Evolutionary conservation across 2,888 invertebrate species (phyloP).

Genomic region (Drosophila yooni): DNA sequence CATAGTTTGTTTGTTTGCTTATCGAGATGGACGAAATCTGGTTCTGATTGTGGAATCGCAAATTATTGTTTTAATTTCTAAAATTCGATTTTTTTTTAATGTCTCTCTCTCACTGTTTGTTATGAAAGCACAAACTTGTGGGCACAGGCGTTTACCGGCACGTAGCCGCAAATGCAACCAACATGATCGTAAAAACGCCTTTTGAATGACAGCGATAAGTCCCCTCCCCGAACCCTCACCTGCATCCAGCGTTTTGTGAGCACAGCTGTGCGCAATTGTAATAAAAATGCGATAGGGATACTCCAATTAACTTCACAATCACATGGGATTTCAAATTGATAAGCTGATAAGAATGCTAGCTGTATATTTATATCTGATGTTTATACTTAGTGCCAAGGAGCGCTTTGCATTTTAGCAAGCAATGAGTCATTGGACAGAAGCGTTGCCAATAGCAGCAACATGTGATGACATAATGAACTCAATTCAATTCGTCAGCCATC

Average conservation of each 20-base stretch:
- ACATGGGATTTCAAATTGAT: conserved; percentile 28
- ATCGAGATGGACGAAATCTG: conserved; percentile 30
- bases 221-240: too few species aligned
- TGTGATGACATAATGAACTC: conserved; percentile 68
- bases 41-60: conserved; percentile 7
- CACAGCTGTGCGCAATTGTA: conserved; percentile 40
- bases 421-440: conserved; percentile 49
- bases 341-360: conserved; percentile 45
- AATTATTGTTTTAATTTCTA: neutral
- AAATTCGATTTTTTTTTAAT: neutral
- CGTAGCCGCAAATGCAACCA: neutral
- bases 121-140: conserved; percentile 8
- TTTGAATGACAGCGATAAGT: neutral
- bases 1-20: conserved; percentile 43
- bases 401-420: conserved; percentile 7
- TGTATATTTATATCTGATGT: neutral
- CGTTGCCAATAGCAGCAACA: conserved; percentile 41
- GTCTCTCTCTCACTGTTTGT: neutral
- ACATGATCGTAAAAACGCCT: neutral
- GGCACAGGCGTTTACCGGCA: neutral
- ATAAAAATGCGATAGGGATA: conserved; percentile 32
- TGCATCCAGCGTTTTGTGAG: conserved; percentile 10
- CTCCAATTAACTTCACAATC: conserved; percentile 36
- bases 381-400: neutral
- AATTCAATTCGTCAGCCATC: conserved; percentile 20